Evolutionary conservation across 2,797 vertebrate genomes (phyloP).

Genomic region (Peromyscus melanophrys): DNA sequence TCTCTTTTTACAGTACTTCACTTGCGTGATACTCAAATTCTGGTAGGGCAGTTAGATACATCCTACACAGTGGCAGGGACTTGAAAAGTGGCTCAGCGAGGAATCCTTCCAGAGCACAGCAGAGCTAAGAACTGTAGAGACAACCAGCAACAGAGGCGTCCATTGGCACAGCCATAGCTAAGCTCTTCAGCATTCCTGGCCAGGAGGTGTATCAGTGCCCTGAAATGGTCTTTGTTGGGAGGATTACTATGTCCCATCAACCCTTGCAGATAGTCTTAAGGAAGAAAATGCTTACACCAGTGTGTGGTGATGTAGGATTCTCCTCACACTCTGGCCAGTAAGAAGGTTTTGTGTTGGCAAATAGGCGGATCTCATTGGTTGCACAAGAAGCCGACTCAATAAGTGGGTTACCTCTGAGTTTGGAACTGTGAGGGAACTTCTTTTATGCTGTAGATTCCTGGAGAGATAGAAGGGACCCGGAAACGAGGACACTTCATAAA

Average conservation of each 20-base stretch:
- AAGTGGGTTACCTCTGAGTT: background rate
- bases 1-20: background rate
- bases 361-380: background rate
- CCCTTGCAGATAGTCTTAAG: background rate
- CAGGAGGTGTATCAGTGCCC: background rate
- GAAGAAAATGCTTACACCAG: background rate
- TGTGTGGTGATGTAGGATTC: background rate
- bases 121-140: background rate
- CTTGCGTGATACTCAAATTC: background rate
- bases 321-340: background rate
- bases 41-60: background rate
- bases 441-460: background rate
- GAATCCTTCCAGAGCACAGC: background rate
- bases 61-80: background rate
- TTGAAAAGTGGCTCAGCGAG: too few species aligned
- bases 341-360: background rate
- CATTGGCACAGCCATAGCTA: rapidly evolving
- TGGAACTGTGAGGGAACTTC: background rate
- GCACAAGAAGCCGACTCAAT: background rate
- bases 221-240: background rate
- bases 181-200: background rate
- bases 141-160: background rate
- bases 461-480: background rate
- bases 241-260: background rate
- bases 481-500: background rate